phyloP scores from a whole-genome alignment of 2,888 invertebrate genomes.

The Drosophila algonquin region DNA sequence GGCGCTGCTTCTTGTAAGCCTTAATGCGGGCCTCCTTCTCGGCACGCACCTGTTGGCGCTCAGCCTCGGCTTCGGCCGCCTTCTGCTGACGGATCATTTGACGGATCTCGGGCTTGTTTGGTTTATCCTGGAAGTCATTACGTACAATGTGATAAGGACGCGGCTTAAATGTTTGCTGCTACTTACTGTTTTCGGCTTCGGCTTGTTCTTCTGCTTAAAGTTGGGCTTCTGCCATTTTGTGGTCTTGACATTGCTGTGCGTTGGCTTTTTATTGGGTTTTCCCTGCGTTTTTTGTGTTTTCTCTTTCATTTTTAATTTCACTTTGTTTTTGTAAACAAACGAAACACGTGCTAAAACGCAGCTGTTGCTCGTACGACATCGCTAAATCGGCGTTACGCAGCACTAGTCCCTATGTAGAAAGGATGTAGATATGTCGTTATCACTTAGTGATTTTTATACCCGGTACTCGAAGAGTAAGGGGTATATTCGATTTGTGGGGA shows the following conservation, averaged over 20 bases:
- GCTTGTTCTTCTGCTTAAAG: conserved; percentile 53
- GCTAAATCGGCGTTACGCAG: neutral
- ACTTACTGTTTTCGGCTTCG: conserved; percentile 42
- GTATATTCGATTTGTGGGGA: no score
- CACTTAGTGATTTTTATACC: no score
- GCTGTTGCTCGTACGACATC: conserved; percentile 19
- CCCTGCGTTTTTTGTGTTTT: conserved; percentile 34
- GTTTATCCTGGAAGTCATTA: conserved; percentile 44
- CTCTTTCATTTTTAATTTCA: conserved; percentile 48
- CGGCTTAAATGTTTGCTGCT: neutral
- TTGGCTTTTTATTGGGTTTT: conserved; percentile 31
- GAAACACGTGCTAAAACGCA: conserved; percentile 45
- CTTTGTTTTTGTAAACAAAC: conserved; percentile 29
- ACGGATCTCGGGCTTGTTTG: conserved; percentile 59
- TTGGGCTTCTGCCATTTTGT: conserved; percentile 35
- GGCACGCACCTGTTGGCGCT: conserved; percentile 81
- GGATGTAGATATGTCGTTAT: no score
- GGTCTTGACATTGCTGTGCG: conserved; percentile 18
- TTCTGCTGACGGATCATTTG: conserved; percentile 62
- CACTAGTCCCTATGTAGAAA: no score
- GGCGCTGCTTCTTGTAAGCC: conserved; percentile 89
- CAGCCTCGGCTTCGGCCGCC: conserved; percentile 57
- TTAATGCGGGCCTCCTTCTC: conserved; percentile 86
- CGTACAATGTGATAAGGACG: neutral
- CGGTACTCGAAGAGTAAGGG: no score